Evolutionary conservation across 2,888 invertebrate species (phyloP).

Genomic region (Norana najaformis): DNA sequence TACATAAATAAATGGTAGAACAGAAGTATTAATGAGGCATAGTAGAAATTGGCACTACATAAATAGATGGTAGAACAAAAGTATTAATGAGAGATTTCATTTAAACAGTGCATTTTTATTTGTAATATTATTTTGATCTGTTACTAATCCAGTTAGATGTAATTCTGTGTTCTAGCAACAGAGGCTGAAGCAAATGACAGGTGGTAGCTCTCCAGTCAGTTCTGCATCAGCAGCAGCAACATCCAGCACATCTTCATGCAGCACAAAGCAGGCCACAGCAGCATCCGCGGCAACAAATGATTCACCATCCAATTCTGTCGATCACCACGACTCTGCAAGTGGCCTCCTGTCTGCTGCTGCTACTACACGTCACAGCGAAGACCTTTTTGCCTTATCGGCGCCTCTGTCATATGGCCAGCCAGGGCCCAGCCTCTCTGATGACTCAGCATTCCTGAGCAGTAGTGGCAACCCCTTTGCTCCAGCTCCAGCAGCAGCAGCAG

Average conservation of each 20-base stretch:
- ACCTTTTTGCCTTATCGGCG: conserved; percentile 48
- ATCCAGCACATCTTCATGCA: conserved; percentile 19
- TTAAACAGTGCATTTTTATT: background rate
- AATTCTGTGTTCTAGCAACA: conserved; percentile 31
- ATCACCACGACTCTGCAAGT: conserved; percentile 14
- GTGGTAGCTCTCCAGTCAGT: conserved; percentile 31
- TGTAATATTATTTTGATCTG: background rate
- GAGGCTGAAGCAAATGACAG: conserved; percentile 38
- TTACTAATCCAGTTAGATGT: background rate
- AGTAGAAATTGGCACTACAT: too few relatives aligned
- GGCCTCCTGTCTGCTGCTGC: conserved; percentile 28
- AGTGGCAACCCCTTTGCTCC: background rate
- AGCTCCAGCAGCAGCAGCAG: background rate
- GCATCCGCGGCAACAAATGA: conserved; percentile 10
- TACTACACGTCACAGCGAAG: conserved; percentile 41
- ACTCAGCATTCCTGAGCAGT: background rate
- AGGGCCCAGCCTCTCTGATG: background rate
- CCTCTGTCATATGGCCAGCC: conserved; percentile 25
- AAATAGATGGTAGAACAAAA: too few relatives aligned
- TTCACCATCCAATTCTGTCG: conserved; percentile 22
- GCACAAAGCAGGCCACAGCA: background rate
- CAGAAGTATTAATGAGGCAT: too few relatives aligned
- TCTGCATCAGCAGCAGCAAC: conserved; percentile 30
- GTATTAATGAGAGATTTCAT: background rate
- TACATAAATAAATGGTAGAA: too few relatives aligned